phyloP scores from a whole-genome alignment of 2,888 invertebrate genomes.

The Andricus quercusramuli region DNA sequence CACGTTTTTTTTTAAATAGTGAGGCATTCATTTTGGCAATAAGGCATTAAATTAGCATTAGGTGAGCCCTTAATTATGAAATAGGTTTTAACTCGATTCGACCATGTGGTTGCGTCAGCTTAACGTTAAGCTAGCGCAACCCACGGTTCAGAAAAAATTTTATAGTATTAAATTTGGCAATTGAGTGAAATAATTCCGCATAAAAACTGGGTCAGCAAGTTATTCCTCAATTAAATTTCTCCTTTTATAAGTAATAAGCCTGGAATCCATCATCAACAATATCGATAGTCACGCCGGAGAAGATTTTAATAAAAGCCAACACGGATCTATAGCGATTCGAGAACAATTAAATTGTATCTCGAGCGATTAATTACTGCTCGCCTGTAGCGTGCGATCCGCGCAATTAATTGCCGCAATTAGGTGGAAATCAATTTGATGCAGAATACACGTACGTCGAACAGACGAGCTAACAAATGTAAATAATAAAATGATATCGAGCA shows the following conservation, averaged over 20 bases:
- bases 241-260: background rate
- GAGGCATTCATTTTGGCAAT: no score
- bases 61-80: no score
- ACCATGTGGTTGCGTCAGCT: no score
- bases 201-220: no score
- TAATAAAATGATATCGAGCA: slow-evolving; percentile 30
- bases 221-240: background rate
- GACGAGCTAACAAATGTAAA: slow-evolving; percentile 38
- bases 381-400: slow-evolving; percentile 31
- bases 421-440: slow-evolving; percentile 36
- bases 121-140: no score
- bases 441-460: slow-evolving; percentile 17
- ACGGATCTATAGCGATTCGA: background rate
- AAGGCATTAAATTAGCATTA: no score
- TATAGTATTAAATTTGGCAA: no score
- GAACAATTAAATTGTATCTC: slow-evolving; percentile 22
- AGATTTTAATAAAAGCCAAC: slow-evolving; percentile 5
- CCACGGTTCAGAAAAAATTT: no score
- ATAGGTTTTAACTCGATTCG: no score
- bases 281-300: background rate
- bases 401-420: slow-evolving; percentile 30
- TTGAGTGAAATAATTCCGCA: background rate
- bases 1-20: no score
- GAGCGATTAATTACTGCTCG: slow-evolving; percentile 44
- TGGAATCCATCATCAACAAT: background rate